phyloP scores from a whole-genome alignment of 2,888 invertebrate genomes.

The Leptogaster cylindrica region DNA sequence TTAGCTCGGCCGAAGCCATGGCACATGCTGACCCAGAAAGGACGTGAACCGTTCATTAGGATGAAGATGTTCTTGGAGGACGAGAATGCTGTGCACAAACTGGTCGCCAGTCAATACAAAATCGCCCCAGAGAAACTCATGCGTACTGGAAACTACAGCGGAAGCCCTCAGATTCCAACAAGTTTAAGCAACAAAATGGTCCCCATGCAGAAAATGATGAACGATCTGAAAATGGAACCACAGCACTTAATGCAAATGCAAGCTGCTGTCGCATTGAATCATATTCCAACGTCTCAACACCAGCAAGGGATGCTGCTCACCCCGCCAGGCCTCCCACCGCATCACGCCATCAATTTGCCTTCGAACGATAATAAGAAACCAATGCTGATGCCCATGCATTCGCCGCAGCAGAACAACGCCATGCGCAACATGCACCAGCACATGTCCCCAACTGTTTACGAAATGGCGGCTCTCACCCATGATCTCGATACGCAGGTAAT shows the following conservation, averaged over 20 bases:
- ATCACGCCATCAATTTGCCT: slow-evolving; percentile 73
- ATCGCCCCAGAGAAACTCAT: slow-evolving; percentile 97
- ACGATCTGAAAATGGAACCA: slow-evolving; percentile 75
- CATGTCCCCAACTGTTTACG: slow-evolving; percentile 94
- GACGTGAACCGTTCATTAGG: slow-evolving; percentile 93
- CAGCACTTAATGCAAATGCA: slow-evolving; percentile 67
- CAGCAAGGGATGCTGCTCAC: slow-evolving; percentile 70
- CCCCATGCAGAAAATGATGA: slow-evolving; percentile 79
- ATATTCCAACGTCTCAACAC: slow-evolving; percentile 57
- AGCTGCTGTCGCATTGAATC: slow-evolving; percentile 63
- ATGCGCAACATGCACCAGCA: slow-evolving; percentile 81
- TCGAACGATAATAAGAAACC: slow-evolving; percentile 68
- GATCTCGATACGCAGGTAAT: slow-evolving; percentile 96
- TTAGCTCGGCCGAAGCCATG: slow-evolving; percentile 97
- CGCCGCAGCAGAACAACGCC: slow-evolving; percentile 71
- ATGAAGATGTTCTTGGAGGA: slow-evolving; percentile 99
- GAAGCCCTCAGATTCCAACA: slow-evolving; percentile 75
- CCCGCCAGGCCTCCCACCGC: slow-evolving; percentile 78
- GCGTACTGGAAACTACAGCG: slow-evolving; percentile 93
- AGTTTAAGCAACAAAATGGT: slow-evolving; percentile 78
- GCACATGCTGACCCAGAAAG: slow-evolving; percentile 98
- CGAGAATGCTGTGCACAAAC: slow-evolving; percentile 91
- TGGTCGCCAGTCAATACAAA: slow-evolving; percentile 96
- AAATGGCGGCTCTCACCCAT: slow-evolving; percentile 95
- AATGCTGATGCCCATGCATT: slow-evolving; percentile 67